Evolutionary conservation across 2,113 vertebrate genomes (phyloP), one percentile per base, ranked within the genome.

Genomic region (Anser brachyrhynchus): DNA sequence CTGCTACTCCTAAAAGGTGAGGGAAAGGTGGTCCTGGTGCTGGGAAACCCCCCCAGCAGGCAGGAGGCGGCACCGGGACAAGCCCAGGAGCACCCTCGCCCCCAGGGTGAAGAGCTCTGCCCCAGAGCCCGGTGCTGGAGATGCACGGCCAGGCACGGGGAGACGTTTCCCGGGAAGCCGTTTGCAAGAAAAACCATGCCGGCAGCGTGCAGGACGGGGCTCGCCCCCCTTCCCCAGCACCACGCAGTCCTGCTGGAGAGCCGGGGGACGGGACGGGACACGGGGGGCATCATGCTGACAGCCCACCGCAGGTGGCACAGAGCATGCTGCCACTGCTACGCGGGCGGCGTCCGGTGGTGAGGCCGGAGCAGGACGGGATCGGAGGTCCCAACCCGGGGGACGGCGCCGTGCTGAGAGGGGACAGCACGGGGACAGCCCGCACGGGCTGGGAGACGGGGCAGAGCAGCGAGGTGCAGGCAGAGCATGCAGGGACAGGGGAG

Each of bases 391-490:
- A 57, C 43, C 8, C 1, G 95, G 67, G 51, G 67, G 73, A 51
- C 59, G 71, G 49, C 22, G 31, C 13, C 75, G 52, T 96, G 89
- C 75, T 20, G 65, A 74, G 44, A 72, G 73, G 76, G 67, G 84
- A 92, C 35, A 35, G 35, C 35, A 35, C 35, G 35, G 76, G 67
- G 84, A 92, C 54, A 87, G 89, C 51, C 79, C 70, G 79, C 91
- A 46, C 69, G 19, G 15, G 90, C 33, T 17, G 44, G 84, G 84
- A 96, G 57, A 19, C 37, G 22, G 31, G 86, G 92, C 1, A 88
- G 59, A 93, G 95, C 86, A 90, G 95, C 85, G 33, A 87, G 80
- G 86, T 35, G 59, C 87, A 94, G 94, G 87, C 64, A 81, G 90
- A 71, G 49, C 96, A 89, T 75, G 94, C 89, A 55, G 83, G 94